A percentile compares a stretch with the other conserved stretches of the same genome.
phyloP scores from a whole-genome alignment of 2,113 vertebrate genomes.

The Dromas ardeola region DNA sequence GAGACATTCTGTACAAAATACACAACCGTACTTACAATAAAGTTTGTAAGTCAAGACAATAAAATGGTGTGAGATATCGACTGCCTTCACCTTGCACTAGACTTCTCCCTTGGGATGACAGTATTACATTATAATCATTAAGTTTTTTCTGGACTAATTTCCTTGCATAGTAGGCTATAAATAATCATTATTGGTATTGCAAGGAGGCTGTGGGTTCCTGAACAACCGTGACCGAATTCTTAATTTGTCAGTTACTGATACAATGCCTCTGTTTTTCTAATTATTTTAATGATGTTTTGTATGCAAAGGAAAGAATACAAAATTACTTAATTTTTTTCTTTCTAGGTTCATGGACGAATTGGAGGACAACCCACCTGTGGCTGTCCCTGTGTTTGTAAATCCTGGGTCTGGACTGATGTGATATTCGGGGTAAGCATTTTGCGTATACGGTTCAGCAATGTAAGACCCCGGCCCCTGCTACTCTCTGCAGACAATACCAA shows the following conservation, averaged over 20 bases:
- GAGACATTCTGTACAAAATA: background rate
- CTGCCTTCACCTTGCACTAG: background rate
- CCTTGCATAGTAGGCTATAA: conserved; percentile 14
- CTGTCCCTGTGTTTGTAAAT: background rate
- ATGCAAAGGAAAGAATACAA: background rate
- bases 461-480: background rate
- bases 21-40: background rate
- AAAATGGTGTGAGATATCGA: background rate
- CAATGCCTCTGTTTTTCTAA: conserved; percentile 8
- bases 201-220: background rate
- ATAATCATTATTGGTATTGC: conserved; percentile 39
- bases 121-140: background rate
- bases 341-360: background rate
- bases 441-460: background rate
- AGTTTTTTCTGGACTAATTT: conserved; percentile 32
- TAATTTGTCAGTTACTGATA: conserved; percentile 38
- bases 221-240: background rate
- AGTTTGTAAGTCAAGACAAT: background rate
- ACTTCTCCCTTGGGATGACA: background rate
- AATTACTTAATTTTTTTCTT: background rate
- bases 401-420: background rate
- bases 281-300: conserved; percentile 2
- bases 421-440: background rate
- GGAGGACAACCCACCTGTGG: background rate
- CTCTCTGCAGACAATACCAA: background rate